phyloP scores from a whole-genome alignment of 2,888 invertebrate species.

The Coenonympha arcania region DNA sequence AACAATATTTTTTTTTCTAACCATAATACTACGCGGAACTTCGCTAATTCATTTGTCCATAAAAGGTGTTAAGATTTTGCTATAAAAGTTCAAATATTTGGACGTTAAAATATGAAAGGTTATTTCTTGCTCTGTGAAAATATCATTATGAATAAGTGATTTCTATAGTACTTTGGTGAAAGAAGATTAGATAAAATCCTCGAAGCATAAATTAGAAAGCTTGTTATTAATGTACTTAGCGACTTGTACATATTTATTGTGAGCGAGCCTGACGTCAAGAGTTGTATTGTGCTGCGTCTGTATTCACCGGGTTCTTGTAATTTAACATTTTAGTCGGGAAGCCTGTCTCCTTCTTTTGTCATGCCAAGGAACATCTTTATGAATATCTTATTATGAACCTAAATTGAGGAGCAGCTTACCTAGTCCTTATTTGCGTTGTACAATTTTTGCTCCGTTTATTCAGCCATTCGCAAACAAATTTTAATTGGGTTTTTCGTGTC shows the following conservation, averaged over 20 bases:
- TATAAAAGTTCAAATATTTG: too few species aligned
- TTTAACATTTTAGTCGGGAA: slow-evolving; percentile 53
- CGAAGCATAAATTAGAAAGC: slow-evolving; percentile 9
- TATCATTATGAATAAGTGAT: too few species aligned
- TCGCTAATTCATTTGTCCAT: too few species aligned
- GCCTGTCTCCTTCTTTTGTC: slow-evolving; percentile 51
- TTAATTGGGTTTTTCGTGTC: slow-evolving; percentile 66
- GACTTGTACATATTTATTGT: slow-evolving; percentile 20
- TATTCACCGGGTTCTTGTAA: slow-evolving; percentile 44
- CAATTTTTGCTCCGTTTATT: slow-evolving; percentile 61
- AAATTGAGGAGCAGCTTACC: slow-evolving; percentile 65
- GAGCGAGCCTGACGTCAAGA: slow-evolving; percentile 27
- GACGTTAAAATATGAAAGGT: too few species aligned
- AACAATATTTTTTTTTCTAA: too few species aligned
- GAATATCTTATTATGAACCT: slow-evolving; percentile 67
- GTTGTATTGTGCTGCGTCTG: slow-evolving; percentile 33
- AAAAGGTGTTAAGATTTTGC: too few species aligned
- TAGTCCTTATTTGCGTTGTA: slow-evolving; percentile 61
- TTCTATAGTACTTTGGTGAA: background rate
- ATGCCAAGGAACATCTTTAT: slow-evolving; percentile 57
- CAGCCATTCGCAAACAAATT: slow-evolving; percentile 66
- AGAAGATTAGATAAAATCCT: slow-evolving; percentile 1
- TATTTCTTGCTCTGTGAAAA: too few species aligned
- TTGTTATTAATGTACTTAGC: slow-evolving; percentile 14
- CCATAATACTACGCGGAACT: too few species aligned